Evolutionary conservation across 92 coral and sea anemone species (phyloP).

Genomic region (Epizoanthus rinbou): DNA sequence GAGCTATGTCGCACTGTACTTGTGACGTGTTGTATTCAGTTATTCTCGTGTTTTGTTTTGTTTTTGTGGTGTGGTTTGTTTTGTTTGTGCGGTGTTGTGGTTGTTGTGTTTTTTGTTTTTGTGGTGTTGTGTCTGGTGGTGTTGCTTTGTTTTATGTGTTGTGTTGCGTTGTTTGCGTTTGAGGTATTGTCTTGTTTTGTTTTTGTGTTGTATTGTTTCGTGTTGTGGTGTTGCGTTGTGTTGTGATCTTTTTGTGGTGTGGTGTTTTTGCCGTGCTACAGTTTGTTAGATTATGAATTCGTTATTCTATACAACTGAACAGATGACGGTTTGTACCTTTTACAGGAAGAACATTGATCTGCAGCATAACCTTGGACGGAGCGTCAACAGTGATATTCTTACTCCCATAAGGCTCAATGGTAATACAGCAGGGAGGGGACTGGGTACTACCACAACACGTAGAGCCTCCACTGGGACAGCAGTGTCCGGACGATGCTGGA

Average conservation of each 20-base stretch:
- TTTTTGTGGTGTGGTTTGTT: too few species aligned
- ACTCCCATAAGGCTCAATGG: conserved; percentile 17
- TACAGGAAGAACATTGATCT: conserved; percentile 37
- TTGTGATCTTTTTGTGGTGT: not conserved
- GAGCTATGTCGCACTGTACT: too few species aligned
- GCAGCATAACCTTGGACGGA: conserved; percentile 30
- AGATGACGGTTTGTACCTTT: not conserved
- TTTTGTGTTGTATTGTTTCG: too few species aligned
- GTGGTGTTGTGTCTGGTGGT: too few species aligned
- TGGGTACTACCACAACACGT: conserved; percentile 11
- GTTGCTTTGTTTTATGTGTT: too few species aligned
- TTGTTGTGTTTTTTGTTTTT: too few species aligned
- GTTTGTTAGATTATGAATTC: not conserved
- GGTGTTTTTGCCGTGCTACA: not conserved
- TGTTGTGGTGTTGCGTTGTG: not conserved
- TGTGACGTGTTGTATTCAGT: too few species aligned
- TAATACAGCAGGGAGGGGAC: conserved; percentile 29
- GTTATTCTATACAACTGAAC: not conserved
- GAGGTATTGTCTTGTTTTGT: too few species aligned
- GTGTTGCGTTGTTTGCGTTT: too few species aligned
- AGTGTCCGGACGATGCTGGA: not conserved
- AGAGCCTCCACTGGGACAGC: conserved; percentile 32
- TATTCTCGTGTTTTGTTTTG: not conserved
- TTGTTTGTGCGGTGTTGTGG: too few species aligned
- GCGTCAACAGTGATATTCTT: conserved; percentile 31